These are phyloP conservation scores for Druon quercuslanigerum DNA, from an alignment of 1,140 invertebrate genomes.

Conservation along the genomic window DNA sequence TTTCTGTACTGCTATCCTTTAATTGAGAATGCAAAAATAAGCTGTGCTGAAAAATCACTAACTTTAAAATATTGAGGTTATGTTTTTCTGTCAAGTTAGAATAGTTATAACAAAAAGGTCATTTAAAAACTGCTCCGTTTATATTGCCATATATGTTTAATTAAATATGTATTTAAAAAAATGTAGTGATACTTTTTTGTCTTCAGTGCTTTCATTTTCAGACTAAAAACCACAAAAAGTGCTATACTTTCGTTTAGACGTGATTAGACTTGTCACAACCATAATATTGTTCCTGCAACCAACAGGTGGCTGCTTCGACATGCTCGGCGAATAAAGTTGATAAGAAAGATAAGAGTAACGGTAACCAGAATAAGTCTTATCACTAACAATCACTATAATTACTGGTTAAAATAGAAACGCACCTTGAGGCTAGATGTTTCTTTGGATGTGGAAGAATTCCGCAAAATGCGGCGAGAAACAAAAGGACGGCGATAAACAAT, in stretches of 20 bases:
- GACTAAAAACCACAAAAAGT: not conserved
- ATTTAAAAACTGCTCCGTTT: too few relatives aligned
- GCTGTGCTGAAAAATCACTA: too few relatives aligned
- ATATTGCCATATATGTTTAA: too few relatives aligned
- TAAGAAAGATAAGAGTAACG: not conserved
- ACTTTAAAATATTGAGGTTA: too few relatives aligned
- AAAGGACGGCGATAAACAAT: conserved; percentile 37
- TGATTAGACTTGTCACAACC: too few relatives aligned
- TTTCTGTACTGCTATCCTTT: too few relatives aligned
- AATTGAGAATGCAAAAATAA: too few relatives aligned
- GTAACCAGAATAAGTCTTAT: not conserved
- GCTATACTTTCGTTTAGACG: not conserved
- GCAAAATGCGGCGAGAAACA: conserved; percentile 32
- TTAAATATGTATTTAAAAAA: too few relatives aligned
- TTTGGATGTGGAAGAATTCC: not conserved
- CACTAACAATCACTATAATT: not conserved
- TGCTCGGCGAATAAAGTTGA: not conserved
- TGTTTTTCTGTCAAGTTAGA: too few relatives aligned
- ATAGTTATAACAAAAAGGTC: too few relatives aligned
- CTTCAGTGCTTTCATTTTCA: too few relatives aligned
- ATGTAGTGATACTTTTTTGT: too few relatives aligned
- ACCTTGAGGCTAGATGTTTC: conserved; percentile 6
- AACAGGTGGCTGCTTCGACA: conserved; percentile 5
- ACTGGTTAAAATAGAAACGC: not conserved
- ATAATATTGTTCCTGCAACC: not conserved